Evolutionary conservation across 2,888 invertebrate genomes (phyloP).

Genomic region (Plagodis dolabraria): DNA sequence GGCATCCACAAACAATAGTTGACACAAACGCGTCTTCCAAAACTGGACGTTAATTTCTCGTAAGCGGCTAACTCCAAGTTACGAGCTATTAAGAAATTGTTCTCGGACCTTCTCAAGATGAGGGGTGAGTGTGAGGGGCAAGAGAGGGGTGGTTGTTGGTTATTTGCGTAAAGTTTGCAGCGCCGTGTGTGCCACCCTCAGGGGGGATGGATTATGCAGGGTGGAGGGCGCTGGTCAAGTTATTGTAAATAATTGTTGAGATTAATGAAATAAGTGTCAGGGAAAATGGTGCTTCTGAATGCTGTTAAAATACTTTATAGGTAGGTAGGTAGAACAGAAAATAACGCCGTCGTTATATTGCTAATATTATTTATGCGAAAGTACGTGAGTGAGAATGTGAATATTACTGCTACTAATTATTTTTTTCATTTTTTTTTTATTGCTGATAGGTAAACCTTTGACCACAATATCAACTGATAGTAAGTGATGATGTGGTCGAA

Average conservation of each 20-base stretch:
- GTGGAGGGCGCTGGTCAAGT: conserved; percentile 32
- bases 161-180: conserved; percentile 63
- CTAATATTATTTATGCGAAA: too few species aligned
- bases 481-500: too few species aligned
- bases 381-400: too few species aligned
- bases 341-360: too few species aligned
- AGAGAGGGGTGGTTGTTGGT: conserved; percentile 50
- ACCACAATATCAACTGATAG: too few species aligned
- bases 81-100: conserved; percentile 82
- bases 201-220: conserved; percentile 29
- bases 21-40: conserved; percentile 40
- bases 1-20: conserved; percentile 20
- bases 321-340: too few species aligned
- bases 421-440: too few species aligned
- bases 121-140: conserved; percentile 10
- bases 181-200: conserved; percentile 38
- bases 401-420: too few species aligned
- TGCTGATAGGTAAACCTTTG: too few species aligned
- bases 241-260: conserved; percentile 21
- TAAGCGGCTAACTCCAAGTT: conserved; percentile 71
- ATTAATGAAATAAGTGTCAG: conserved; percentile 22
- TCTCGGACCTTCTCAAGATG: conserved; percentile 48
- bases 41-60: conserved; percentile 73
- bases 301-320: not conserved
- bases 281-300: not conserved